Conservation (phyloP, 1,140 invertebrate genomes). For the Rhopalosiphum maidis region DNA sequence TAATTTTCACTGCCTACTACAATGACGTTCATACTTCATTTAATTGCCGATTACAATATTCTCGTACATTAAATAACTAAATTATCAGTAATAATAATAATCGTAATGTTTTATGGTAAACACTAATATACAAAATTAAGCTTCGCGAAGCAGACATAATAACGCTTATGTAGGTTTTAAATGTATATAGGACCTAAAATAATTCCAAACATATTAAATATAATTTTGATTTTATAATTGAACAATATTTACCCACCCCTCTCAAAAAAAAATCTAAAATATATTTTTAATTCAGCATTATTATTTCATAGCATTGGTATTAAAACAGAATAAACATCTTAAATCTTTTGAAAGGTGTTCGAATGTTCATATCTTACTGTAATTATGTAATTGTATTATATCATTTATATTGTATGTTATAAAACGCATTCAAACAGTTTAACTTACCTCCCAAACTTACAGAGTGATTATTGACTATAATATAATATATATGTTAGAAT, state of each 20-base stretch:
- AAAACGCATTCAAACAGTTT: not conserved
- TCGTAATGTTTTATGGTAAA: not conserved
- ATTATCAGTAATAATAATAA: not conserved
- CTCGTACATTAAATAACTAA: not conserved
- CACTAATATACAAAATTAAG: not conserved
- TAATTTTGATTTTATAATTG: not conserved
- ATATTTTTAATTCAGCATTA: not conserved
- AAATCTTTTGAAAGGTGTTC: not conserved
- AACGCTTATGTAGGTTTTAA: not conserved
- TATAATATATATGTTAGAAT: not conserved
- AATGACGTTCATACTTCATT: not conserved
- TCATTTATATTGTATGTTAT: not conserved
- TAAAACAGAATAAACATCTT: not conserved
- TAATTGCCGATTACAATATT: not conserved
- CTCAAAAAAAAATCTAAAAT: not conserved
- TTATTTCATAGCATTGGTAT: not conserved
- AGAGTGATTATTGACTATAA: not conserved
- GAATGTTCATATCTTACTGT: fast-evolving
- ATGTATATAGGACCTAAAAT: not conserved
- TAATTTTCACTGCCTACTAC: not conserved
- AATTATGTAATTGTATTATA: not conserved
- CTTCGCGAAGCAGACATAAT: not conserved
- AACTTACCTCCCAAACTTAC: not conserved
- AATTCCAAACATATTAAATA: not conserved
- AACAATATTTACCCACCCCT: too few species aligned